Base-by-base conservation (phyloP, 2,888 invertebrate species). In the Cerastis rubricosa region DNA sequence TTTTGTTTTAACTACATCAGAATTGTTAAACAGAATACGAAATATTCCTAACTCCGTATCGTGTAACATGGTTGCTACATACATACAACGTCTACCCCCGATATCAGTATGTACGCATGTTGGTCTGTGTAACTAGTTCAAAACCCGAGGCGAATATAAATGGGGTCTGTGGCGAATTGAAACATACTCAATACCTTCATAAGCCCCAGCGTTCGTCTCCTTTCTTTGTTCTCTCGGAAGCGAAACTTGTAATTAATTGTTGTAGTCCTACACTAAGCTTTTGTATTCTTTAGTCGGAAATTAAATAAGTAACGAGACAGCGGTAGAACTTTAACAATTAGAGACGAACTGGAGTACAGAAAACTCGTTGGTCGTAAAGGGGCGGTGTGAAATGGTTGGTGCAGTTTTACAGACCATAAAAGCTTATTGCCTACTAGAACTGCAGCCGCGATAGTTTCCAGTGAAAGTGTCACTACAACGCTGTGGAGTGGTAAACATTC, bases 141-240 rank as follows among this genome's bases (percentile, higher is more conserved):
- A 76, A 83, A 81, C 82, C 76, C 81, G 82, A 76, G 81, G 81
- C 81, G 82, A 85, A 83, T 83, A 85, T 69, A 71, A 83, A 83
- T 83, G 68, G 85, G 64, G 54, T 72, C 69, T 84, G 81, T 19
- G 70, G 81, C 51, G 82, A 85, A 83, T 81, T 81, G 76, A 76
- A 81, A 76, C 76, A 65, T 64, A 81, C 81, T 85, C 85, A 76
- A 83, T 83, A 85, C 71, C 75, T 57, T 45, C 61, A 69, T 85
- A 83, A 81, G 81, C 81, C 61, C 74, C n/a, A 67, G 66, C 51
- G 74, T 74, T 80, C 69, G 84, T 83, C 67, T 84, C 78, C 72
- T 63, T 84, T 84, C 84, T 84, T 81, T 80, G 74, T 76, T 65
- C 64, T 17, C 22, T 51, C 17, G 45, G 70, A 74, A 64, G 63